These are phyloP conservation scores for Phengaris arion DNA, from an alignment of 2,888 invertebrate species.

Conservation along the genomic window DNA sequence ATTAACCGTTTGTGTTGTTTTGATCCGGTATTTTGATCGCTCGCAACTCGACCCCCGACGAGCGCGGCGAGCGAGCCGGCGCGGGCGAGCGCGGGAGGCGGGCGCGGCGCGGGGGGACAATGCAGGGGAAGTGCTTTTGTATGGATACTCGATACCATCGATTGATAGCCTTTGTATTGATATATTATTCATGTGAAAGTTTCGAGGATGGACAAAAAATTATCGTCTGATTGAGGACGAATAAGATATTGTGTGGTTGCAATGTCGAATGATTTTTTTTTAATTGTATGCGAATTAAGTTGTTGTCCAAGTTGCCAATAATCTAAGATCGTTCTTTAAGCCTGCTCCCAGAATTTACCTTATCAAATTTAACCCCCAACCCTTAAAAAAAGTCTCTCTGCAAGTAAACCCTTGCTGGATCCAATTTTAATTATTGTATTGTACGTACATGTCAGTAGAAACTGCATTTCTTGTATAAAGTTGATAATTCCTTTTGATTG, in stretches of 20 bases:
- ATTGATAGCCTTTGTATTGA: neutral
- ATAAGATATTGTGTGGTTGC: neutral
- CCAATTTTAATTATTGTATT: no score
- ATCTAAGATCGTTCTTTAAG: no score
- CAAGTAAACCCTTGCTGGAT: no score
- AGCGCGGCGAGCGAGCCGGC: neutral
- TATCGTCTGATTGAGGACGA: neutral
- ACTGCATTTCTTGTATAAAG: neutral
- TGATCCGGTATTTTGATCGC: constrained; percentile 8
- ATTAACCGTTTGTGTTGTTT: neutral
- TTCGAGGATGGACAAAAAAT: neutral
- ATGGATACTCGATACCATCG: constrained; percentile 4
- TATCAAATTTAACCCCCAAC: no score
- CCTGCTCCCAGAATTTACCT: no score
- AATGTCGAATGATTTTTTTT: neutral
- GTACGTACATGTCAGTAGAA: neutral
- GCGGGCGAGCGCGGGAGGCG: neutral
- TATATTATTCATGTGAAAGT: neutral
- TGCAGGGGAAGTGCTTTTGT: neutral
- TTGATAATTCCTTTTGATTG: neutral
- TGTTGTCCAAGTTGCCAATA: neutral
- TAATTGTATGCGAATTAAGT: neutral
- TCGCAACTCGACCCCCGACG: neutral
- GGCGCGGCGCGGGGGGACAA: neutral
- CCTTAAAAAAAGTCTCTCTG: no score